These are phyloP conservation scores for Oenanthe oenanthe DNA, from an alignment of 2,113 vertebrate species.

Conservation along the genomic window DNA sequence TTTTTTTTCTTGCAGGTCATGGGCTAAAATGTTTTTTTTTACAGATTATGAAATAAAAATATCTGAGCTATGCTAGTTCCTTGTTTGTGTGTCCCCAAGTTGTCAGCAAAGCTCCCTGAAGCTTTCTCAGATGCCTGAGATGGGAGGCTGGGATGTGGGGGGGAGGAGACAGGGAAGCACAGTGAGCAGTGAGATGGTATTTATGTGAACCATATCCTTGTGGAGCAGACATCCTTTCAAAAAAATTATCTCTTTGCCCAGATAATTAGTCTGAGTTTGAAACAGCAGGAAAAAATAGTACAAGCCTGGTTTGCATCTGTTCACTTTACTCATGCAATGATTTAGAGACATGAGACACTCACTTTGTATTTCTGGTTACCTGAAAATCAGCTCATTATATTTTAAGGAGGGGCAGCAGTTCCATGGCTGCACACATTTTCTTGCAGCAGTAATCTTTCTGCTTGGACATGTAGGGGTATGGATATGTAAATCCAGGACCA, in stretches of 20 bases:
- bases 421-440: neutral
- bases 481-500: neutral
- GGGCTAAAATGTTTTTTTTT: neutral
- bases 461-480: neutral
- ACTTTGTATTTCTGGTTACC: neutral
- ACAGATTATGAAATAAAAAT: neutral
- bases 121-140: neutral
- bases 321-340: neutral
- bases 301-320: neutral
- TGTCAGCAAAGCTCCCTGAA: neutral
- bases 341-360: neutral
- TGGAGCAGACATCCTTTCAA: neutral
- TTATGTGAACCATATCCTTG: neutral
- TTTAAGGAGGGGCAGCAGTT: neutral
- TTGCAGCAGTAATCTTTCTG: neutral
- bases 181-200: neutral
- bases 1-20: neutral
- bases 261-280: neutral
- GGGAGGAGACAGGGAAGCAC: neutral
- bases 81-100: neutral
- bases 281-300: neutral
- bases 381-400: neutral
- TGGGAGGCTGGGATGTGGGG: rapidly evolving
- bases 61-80: neutral
- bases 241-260: neutral